phyloP scores from a whole-genome alignment of 2,888 invertebrate species.

The Synergus umbraculus region DNA sequence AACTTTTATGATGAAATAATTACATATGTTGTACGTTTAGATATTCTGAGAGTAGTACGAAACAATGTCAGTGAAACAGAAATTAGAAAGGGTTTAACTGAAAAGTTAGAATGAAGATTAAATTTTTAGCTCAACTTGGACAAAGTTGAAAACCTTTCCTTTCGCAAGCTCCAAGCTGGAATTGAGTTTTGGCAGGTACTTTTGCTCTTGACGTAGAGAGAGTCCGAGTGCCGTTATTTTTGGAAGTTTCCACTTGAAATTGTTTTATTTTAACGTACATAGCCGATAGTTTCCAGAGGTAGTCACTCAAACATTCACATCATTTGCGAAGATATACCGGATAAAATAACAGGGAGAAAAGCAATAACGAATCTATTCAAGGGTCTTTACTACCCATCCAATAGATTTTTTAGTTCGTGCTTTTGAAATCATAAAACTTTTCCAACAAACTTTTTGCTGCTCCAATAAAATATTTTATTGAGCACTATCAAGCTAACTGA shows the following conservation, averaged over 20 bases:
- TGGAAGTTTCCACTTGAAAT: conserved; percentile 56
- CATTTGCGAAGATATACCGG: conserved; percentile 7
- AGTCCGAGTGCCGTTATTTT: conserved; percentile 58
- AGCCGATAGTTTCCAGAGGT: conserved; percentile 47
- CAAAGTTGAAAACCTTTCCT: conserved; percentile 9
- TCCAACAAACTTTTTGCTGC: background rate
- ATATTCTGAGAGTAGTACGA: background rate
- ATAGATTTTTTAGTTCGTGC: conserved; percentile 2
- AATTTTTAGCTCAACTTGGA: background rate
- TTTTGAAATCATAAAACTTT: conserved; percentile 30
- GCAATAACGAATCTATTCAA: conserved; percentile 33
- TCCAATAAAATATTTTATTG: conserved; percentile 23
- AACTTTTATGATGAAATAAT: background rate
- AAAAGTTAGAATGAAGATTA: background rate
- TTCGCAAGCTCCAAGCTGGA: conserved; percentile 24
- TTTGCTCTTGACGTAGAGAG: conserved; percentile 53
- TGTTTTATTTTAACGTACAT: conserved; percentile 58
- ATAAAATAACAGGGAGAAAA: conserved; percentile 22
- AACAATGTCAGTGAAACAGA: background rate
- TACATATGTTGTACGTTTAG: background rate
- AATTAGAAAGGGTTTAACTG: background rate
- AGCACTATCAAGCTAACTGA: background rate
- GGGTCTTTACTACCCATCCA: conserved; percentile 13
- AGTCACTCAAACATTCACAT: conserved; percentile 38
- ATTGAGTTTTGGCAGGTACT: conserved; percentile 50